Percentiles rank a stretch among this genome's conserved stretches.
phyloP scores from a whole-genome alignment of 2,888 invertebrate species.

The Allolobophora icterica region DNA sequence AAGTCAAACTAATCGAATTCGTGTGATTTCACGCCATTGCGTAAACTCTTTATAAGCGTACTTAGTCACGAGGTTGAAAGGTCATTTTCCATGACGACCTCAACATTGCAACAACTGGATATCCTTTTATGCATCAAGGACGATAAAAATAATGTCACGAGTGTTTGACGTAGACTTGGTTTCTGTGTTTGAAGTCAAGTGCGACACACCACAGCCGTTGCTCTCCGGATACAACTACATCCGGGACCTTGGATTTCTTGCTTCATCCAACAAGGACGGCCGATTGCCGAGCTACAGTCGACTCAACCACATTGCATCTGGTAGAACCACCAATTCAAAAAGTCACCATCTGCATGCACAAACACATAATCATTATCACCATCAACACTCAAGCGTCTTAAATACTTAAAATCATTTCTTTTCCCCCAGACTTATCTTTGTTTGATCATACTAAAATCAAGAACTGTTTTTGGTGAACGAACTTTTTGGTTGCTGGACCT shows the following conservation, averaged over 20 bases:
- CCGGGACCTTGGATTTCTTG: not conserved
- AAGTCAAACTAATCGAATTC: no score
- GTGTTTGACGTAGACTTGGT: not conserved
- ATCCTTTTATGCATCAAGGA: not conserved
- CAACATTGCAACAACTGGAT: not conserved
- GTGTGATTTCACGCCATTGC: not conserved
- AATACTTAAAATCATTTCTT: no score
- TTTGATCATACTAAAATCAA: no score
- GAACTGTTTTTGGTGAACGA: no score
- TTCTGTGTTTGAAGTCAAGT: not conserved
- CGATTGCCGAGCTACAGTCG: constrained; percentile 4
- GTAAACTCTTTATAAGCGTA: no score
- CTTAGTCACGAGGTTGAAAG: not conserved
- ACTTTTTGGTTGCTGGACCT: no score
- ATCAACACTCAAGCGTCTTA: no score
- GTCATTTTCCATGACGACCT: not conserved
- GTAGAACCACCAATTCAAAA: not conserved
- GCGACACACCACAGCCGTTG: not conserved
- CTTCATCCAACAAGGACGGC: not conserved
- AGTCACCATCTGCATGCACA: no score
- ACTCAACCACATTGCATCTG: not conserved
- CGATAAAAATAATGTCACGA: not conserved
- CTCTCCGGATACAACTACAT: constrained; percentile 27
- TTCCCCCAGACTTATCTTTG: no score
- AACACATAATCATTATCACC: no score